Evolutionary conservation across 2,888 invertebrate genomes (phyloP), one percentile per base, ranked within the genome.

Genomic region (Bruchidius siliquastri): DNA sequence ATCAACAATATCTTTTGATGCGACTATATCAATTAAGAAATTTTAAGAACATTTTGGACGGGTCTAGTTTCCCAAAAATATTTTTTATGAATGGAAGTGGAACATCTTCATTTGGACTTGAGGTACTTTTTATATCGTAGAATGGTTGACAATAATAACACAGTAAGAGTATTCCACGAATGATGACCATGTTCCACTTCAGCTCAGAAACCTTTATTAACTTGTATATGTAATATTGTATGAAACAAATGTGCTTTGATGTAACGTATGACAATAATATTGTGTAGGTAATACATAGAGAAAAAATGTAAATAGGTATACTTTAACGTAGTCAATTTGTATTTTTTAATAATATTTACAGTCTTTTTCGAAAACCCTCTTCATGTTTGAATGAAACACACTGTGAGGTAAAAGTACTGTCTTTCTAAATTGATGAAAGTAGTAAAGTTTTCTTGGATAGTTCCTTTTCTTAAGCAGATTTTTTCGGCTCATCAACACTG

Each of bases 251-350:
- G 76, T 70, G 74, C 74, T 75, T 75, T 74, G 72, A 72, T 75
- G 76, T 75, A 76, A 76, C 76, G 72, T 74, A 74, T 75, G 76
- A 76, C 76, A 76, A 76, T 76, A 73, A 73, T 70, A 75, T 69
- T 69, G n/a, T 69, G 49, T 49, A 49, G 49, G 49, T 13, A 49
- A 49, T 49, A 49, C 49, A 13, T 13, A 49, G 49, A 49, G 49
- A 18, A 18, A 49, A 49, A 49, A 49, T 49, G 49, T 49, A 49
- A 49, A 49, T 49, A 49, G 3, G 10, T 8, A 49, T 49, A 49
- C 8, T 18, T 49, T 13, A 49, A 49, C 49, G 1, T 49, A 49
- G 49, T 49, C 49, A 49, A 49, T 49, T 49, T 49, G 49, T 49
- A 49, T 13, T 49, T 13, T 13, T 49, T 49, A 49, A 3, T 49